phyloP scores from a whole-genome alignment of 2,797 vertebrate species.

The Jordanella pulchra region DNA sequence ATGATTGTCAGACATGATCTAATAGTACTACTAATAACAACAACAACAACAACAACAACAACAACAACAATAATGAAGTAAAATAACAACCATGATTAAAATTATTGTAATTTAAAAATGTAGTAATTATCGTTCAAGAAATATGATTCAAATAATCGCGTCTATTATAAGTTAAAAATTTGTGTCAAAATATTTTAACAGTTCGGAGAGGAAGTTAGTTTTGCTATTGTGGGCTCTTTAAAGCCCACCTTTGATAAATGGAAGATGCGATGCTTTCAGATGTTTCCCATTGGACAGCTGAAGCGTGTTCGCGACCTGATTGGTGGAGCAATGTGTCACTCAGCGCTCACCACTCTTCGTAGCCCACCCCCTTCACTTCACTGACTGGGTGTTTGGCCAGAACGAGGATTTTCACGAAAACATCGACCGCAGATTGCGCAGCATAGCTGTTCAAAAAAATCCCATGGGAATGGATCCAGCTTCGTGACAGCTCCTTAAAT shows the following conservation, averaged over 20 bases:
- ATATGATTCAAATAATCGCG: too few species aligned
- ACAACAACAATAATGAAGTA: too few species aligned
- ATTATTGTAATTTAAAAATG: too few species aligned
- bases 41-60: too few species aligned
- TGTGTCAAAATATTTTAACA: background rate
- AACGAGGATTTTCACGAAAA: conserved; percentile 68
- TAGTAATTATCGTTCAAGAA: too few species aligned
- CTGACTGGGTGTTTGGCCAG: conserved; percentile 46
- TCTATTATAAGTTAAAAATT: too few species aligned
- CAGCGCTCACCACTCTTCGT: conserved; percentile 20
- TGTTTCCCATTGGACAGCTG: conserved; percentile 64
- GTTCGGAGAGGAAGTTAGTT: conserved; percentile 22
- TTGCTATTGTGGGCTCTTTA: conserved; percentile 56
- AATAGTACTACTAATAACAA: too few species aligned
- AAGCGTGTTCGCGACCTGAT: conserved; percentile 34
- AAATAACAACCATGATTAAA: too few species aligned
- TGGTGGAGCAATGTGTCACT: conserved; percentile 56
- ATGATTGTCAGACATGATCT: too few species aligned
- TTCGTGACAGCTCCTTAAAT: conserved; percentile 46
- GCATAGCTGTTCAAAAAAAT: conserved; percentile 18
- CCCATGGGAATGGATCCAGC: conserved; percentile 27
- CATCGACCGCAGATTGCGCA: conserved; percentile 61
- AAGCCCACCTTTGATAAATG: conserved; percentile 71
- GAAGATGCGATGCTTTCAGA: conserved; percentile 9
- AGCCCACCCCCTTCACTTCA: conserved; percentile 39